Conservation (phyloP, 2,113 vertebrate species). For the Epinephelus cyanopodus region DNA sequence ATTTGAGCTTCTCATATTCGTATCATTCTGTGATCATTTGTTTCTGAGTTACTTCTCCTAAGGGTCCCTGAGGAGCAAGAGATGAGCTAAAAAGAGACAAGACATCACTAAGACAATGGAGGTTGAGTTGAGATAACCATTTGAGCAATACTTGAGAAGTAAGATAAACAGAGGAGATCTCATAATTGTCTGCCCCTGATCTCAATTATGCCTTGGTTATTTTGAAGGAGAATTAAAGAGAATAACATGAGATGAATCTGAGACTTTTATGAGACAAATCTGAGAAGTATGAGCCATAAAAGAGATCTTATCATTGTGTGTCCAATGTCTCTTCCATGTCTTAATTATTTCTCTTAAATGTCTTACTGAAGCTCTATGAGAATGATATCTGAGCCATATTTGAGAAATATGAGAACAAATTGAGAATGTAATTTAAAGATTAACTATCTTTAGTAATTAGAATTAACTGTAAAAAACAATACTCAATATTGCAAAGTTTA, state of each 20-base stretch:
- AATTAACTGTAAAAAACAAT: not conserved
- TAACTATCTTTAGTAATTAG: not conserved
- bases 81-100: not conserved
- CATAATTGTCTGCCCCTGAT: too few relatives aligned
- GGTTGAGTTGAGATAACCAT: too few relatives aligned
- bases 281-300: not conserved
- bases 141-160: too few relatives aligned
- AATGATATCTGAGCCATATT: not conserved
- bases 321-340: too few relatives aligned
- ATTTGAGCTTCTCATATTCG: not conserved
- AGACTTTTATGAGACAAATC: constrained; percentile 1
- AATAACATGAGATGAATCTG: not conserved
- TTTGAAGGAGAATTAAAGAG: not conserved
- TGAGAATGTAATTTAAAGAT: not conserved
- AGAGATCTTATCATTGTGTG: not conserved
- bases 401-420: not conserved
- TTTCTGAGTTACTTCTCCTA: constrained; percentile 4
- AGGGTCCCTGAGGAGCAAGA: not conserved
- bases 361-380: too few relatives aligned
- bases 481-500: not conserved
- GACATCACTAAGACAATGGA: too few relatives aligned
- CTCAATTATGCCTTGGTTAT: too few relatives aligned
- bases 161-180: too few relatives aligned
- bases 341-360: too few relatives aligned
- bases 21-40: constrained; percentile 3